Percentiles rank a stretch among this genome's conserved stretches.
These are phyloP conservation scores for Bombyx mandarina DNA, from an alignment of 1,140 invertebrate genomes.

Conservation along the genomic window DNA sequence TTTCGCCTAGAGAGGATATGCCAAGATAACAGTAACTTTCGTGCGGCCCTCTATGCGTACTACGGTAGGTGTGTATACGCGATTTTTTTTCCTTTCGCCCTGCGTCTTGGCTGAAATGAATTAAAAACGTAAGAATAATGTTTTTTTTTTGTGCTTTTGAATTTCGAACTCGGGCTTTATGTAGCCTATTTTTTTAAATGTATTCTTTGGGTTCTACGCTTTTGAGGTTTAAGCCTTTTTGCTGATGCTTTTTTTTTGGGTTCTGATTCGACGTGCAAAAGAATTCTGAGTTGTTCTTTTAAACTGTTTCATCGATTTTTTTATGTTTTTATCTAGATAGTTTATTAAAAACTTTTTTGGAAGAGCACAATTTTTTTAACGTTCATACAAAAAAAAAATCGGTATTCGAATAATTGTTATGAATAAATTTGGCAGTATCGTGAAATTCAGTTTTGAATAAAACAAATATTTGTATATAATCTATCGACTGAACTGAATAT, in stretches of 20 bases:
- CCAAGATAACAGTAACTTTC: constrained; percentile 73
- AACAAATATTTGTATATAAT: neutral
- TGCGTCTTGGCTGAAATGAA: constrained; percentile 32
- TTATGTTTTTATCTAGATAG: too few relatives aligned
- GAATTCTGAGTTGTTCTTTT: too few relatives aligned
- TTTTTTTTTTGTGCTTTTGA: constrained; percentile 7
- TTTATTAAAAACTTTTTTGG: too few relatives aligned
- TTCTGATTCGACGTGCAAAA: too few relatives aligned
- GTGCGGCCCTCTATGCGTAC: constrained; percentile 54
- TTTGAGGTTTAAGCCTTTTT: too few relatives aligned
- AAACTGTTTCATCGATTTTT: too few relatives aligned
- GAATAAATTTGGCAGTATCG: too few relatives aligned
- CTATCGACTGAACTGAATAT: neutral
- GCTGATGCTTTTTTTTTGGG: too few relatives aligned
- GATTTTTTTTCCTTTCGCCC: constrained; percentile 32
- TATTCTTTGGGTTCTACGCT: too few relatives aligned
- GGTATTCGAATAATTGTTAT: too few relatives aligned
- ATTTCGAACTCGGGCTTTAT: constrained; percentile 16
- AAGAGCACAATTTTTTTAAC: too few relatives aligned
- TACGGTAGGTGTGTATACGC: constrained; percentile 40
- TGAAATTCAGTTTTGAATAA: neutral
- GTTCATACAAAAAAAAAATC: too few relatives aligned
- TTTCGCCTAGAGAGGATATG: constrained; percentile 70
- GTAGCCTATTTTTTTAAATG: neutral
- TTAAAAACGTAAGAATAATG: constrained; percentile 22